Evolutionary conservation across 2,113 vertebrate species (phyloP).

Genomic region (Astur gentilis): DNA sequence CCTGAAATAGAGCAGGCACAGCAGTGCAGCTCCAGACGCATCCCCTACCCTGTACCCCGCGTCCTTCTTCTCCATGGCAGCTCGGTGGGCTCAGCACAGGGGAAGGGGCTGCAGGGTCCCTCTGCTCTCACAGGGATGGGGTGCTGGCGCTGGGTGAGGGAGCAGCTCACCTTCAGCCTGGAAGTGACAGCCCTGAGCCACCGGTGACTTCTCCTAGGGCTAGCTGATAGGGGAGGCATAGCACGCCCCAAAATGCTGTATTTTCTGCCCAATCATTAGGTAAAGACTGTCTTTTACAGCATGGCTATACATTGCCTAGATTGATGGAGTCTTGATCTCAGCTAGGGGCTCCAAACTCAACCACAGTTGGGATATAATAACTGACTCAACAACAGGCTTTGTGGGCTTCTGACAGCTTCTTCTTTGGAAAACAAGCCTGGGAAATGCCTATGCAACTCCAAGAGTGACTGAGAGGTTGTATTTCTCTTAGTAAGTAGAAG

Average conservation of each 20-base stretch:
- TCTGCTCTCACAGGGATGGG: fast-evolving
- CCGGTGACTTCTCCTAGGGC: not conserved
- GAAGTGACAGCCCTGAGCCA: not conserved
- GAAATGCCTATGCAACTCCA: not conserved
- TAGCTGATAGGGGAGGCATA: not conserved
- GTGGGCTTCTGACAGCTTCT: not conserved
- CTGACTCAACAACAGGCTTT: not conserved
- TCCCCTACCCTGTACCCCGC: fast-evolving
- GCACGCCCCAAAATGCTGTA: fast-evolving
- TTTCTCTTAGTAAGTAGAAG: not conserved
- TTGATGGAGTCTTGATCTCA: not conserved
- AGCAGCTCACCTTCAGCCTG: not conserved
- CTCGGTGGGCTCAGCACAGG: not conserved
- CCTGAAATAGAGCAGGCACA: not conserved
- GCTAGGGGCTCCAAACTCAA: not conserved
- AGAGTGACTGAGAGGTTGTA: not conserved
- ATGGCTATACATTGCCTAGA: not conserved
- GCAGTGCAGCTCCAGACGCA: not conserved
- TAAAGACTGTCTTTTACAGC: not conserved
- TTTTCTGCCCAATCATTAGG: not conserved
- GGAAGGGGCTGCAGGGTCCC: not conserved
- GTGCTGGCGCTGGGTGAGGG: not conserved
- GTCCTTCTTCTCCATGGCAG: not conserved
- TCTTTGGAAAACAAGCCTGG: not conserved
- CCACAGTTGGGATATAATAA: not conserved